Conservation (phyloP, 1,140 invertebrate genomes). For the Drosophila fuyamai region DNA sequence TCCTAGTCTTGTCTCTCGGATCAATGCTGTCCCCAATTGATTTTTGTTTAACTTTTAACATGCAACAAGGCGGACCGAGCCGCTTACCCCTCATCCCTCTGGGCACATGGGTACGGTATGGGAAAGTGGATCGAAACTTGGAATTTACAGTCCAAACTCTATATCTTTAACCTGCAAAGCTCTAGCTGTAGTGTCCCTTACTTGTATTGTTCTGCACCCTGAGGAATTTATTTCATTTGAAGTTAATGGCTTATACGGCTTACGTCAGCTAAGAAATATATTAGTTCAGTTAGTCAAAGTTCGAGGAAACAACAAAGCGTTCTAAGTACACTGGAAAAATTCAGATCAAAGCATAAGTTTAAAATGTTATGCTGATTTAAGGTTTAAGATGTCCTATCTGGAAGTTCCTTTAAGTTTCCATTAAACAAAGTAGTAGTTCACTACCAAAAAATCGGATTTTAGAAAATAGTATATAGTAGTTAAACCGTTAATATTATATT, state of each 20-base stretch:
- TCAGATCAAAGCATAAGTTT: too few species aligned
- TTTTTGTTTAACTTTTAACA: conserved; percentile 79
- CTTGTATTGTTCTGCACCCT: background rate
- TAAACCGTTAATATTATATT: too few species aligned
- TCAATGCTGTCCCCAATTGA: conserved; percentile 82
- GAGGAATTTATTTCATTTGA: background rate
- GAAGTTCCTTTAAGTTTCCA: too few species aligned
- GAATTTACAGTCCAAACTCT: background rate
- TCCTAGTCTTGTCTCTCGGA: conserved; percentile 49
- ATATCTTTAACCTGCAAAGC: too few species aligned
- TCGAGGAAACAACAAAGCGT: too few species aligned
- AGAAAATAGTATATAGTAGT: too few species aligned
- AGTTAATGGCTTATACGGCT: background rate
- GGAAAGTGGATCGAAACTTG: conserved; percentile 33
- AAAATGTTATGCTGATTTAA: too few species aligned
- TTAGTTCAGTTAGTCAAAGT: too few species aligned
- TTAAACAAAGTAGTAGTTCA: too few species aligned
- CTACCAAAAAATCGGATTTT: too few species aligned
- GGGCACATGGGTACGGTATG: conserved; percentile 7
- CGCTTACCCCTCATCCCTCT: background rate
- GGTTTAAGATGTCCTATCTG: too few species aligned
- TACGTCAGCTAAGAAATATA: background rate
- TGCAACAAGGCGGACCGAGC: conserved; percentile 54
- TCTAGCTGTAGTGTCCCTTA: background rate
- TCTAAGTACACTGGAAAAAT: too few species aligned